Conservation (phyloP, 2,888 invertebrate genomes). For the Chirona hameri region DNA sequence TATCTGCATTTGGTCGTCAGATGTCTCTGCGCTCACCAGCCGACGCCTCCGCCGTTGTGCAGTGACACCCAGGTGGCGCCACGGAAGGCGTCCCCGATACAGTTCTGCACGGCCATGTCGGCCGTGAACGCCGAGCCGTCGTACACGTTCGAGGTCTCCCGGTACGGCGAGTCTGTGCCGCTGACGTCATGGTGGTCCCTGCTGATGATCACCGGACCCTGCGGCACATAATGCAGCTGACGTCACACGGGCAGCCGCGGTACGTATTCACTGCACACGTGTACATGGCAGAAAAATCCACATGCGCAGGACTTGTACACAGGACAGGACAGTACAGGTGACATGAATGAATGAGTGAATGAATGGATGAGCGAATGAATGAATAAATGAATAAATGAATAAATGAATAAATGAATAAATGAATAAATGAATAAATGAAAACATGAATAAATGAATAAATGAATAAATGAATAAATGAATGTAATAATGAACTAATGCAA, state of each 20-base stretch:
- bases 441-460: no score
- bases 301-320: no score
- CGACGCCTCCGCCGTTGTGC: conserved; percentile 58
- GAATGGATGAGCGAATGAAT: no score
- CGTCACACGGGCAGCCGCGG: no score
- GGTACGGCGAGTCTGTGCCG: conserved; percentile 59
- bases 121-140: conserved; percentile 60
- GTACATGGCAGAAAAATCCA: no score
- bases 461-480: no score
- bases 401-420: not conserved
- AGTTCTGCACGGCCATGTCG: conserved; percentile 61
- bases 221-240: no score
- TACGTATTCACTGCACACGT: no score
- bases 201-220: conserved; percentile 57
- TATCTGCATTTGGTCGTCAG: conserved; percentile 12
- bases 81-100: conserved; percentile 55
- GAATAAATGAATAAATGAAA: no score
- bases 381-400: no score
- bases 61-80: conserved; percentile 62
- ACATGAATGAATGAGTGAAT: no score
- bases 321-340: no score
- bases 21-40: conserved; percentile 49
- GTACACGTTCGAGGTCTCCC: conserved; percentile 60
- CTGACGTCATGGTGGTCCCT: conserved; percentile 62
- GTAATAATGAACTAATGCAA: not conserved